phyloP scores from a whole-genome alignment of 2,888 invertebrate species.

The Idaea biselata region DNA sequence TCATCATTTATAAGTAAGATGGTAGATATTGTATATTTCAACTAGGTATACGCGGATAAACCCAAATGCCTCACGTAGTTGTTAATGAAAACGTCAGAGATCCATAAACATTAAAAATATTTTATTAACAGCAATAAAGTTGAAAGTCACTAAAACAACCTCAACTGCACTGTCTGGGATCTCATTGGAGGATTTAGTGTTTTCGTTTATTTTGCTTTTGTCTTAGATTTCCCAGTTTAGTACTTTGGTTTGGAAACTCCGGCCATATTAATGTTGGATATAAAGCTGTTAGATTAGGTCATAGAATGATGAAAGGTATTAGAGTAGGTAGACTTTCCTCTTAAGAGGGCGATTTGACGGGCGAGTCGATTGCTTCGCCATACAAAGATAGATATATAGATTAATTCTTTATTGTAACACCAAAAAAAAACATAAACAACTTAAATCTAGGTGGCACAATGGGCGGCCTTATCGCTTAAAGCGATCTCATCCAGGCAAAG shows the following conservation, averaged over 20 bases:
- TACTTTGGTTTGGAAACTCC: neutral
- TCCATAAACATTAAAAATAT: neutral
- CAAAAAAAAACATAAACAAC: too few relatives aligned
- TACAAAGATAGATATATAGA: too few relatives aligned
- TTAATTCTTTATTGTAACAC: too few relatives aligned
- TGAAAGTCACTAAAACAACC: constrained; percentile 1
- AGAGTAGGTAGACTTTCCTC: too few relatives aligned
- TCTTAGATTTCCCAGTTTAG: neutral
- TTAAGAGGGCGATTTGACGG: too few relatives aligned
- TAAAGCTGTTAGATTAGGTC: neutral
- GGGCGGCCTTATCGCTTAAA: too few relatives aligned
- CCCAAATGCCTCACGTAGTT: neutral
- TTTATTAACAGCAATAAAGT: constrained; percentile 2
- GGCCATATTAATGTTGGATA: neutral
- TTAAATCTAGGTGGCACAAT: too few relatives aligned
- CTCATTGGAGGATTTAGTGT: constrained; percentile 1
- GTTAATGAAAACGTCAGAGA: neutral
- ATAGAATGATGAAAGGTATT: too few relatives aligned
- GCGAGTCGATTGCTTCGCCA: too few relatives aligned
- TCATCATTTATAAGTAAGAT: too few relatives aligned
- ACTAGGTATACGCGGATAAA: neutral
- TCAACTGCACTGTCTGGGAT: neutral
- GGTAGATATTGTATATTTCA: too few relatives aligned
- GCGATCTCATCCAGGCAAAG: too few relatives aligned
- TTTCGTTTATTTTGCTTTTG: constrained; percentile 2